Conservation (phyloP, 2,113 vertebrate genomes). For the Sprattus sprattus region DNA sequence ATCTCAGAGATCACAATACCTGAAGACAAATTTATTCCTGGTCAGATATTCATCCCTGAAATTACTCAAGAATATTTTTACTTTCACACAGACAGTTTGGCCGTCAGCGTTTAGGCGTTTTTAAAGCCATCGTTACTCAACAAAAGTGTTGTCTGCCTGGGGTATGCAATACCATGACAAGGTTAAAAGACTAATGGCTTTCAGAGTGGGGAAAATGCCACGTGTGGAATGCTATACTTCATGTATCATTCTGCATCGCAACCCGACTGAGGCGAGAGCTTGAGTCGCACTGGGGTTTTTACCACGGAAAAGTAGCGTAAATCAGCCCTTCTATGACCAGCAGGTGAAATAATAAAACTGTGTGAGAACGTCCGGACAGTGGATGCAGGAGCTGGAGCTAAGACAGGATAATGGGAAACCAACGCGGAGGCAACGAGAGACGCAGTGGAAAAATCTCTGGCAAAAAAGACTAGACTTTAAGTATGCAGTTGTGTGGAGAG, state of each 20-base stretch:
- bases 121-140: neutral
- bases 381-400: conserved; percentile 21
- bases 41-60: neutral
- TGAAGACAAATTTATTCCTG: neutral
- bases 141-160: neutral
- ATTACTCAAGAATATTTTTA: neutral
- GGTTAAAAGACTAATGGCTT: conserved; percentile 37
- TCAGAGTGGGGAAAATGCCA: conserved; percentile 17
- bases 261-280: conserved; percentile 35
- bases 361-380: conserved; percentile 40
- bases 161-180: conserved; percentile 20
- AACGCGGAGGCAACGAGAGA: conserved; percentile 32
- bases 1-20: neutral
- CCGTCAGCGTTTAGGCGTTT: neutral
- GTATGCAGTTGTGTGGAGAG: conserved; percentile 33
- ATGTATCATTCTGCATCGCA: conserved; percentile 28
- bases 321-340: conserved; percentile 49
- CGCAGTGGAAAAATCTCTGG: conserved; percentile 46
- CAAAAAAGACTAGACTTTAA: conserved; percentile 29
- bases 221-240: conserved; percentile 32
- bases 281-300: conserved; percentile 27
- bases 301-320: conserved; percentile 46
- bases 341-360: conserved; percentile 66
- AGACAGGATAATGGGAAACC: conserved; percentile 15
- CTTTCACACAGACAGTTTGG: neutral